A percentile compares a stretch with the other conserved stretches of the same genome.
These are phyloP conservation scores for Drosophila tripunctata DNA, from an alignment of 2,888 invertebrate species.

Conservation along the genomic window DNA sequence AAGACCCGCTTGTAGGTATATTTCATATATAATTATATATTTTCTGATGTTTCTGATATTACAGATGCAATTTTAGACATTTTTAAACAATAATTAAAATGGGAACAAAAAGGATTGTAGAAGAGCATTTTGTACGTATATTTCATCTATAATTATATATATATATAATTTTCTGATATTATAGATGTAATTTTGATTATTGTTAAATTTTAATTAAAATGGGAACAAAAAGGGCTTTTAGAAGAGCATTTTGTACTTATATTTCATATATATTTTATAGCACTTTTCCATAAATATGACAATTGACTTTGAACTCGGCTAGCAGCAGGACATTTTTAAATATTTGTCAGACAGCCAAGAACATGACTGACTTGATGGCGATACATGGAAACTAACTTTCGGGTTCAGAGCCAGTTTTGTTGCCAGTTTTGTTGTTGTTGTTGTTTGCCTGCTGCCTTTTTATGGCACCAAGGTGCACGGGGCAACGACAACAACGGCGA, in stretches of 20 bases:
- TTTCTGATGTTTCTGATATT: too few species aligned
- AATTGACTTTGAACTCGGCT: constrained; percentile 74
- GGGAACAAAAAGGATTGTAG: background rate
- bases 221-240: background rate
- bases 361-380: constrained; percentile 39
- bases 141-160: constrained; percentile 45
- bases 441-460: constrained; percentile 68
- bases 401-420: constrained; percentile 10
- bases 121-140: too few species aligned
- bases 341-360: constrained; percentile 71
- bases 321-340: constrained; percentile 65
- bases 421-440: constrained; percentile 43
- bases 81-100: background rate
- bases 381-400: constrained; percentile 74
- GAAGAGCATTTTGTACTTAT: too few species aligned
- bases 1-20: too few species aligned
- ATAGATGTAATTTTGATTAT: too few species aligned
- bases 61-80: too few species aligned
- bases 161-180: too few species aligned
- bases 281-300: constrained; percentile 75
- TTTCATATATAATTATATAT: constrained; percentile 45
- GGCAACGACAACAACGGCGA: constrained; percentile 31
- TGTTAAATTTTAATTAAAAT: background rate
- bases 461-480: constrained; percentile 74
- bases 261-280: constrained; percentile 59